These are phyloP conservation scores for Odocoileus virginianus DNA, from an alignment of 2,113 vertebrate species.

Conservation along the genomic window DNA sequence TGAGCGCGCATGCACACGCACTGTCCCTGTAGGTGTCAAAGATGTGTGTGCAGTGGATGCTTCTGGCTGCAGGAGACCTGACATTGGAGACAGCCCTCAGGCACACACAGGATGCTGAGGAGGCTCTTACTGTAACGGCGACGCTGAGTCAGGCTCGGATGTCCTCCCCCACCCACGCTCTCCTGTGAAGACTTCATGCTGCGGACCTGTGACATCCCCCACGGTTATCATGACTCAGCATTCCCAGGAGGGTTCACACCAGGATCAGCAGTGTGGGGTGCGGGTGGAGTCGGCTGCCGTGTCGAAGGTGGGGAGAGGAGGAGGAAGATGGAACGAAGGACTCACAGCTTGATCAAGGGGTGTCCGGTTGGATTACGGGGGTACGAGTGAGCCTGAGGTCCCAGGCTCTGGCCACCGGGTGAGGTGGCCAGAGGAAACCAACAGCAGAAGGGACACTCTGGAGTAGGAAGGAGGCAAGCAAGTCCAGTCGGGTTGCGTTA, in stretches of 20 bases:
- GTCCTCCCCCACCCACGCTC: background rate
- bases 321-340: background rate
- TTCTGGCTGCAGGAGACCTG: background rate
- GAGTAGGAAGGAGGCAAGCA: too few relatives aligned
- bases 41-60: background rate
- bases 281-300: rapidly evolving
- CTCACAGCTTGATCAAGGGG: rapidly evolving
- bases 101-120: too few relatives aligned
- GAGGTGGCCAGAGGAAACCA: background rate
- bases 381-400: background rate
- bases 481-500: rapidly evolving
- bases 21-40: background rate
- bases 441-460: rapidly evolving
- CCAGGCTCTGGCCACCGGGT: too few relatives aligned
- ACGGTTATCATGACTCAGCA: rapidly evolving
- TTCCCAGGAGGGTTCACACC: too few relatives aligned
- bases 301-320: too few relatives aligned
- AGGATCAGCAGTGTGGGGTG: too few relatives aligned
- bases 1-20: rapidly evolving
- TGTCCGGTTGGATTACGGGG: rapidly evolving
- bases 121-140: background rate
- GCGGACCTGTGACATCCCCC: too few relatives aligned
- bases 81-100: too few relatives aligned
- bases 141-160: rapidly evolving
- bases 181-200: rapidly evolving